These are phyloP conservation scores for Lasioglossum vierecki DNA, from an alignment of 2,888 invertebrate species.

Conservation along the genomic window DNA sequence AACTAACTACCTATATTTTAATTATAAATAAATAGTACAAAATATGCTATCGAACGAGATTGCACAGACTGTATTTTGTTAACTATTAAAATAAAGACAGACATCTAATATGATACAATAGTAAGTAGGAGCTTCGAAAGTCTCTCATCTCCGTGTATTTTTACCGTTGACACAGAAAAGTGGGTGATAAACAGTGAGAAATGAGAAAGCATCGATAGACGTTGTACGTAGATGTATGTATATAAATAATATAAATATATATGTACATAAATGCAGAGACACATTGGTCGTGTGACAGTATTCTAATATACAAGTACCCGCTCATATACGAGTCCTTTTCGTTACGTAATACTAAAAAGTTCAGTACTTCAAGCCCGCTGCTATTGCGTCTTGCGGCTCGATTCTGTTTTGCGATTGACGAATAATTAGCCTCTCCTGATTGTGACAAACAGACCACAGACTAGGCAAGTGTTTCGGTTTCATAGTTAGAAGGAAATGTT, in stretches of 20 bases:
- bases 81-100: conserved; percentile 33
- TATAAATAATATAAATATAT: conserved; percentile 45
- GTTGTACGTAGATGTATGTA: conserved; percentile 14
- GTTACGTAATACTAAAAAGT: conserved; percentile 60
- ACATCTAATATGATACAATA: background rate
- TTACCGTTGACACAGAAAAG: background rate
- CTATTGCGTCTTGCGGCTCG: conserved; percentile 78
- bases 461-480: conserved; percentile 89
- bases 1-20: conserved; percentile 38
- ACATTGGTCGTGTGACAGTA: conserved; percentile 70
- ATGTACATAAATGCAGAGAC: conserved; percentile 50
- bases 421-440: conserved; percentile 86
- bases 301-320: conserved; percentile 75
- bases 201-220: background rate
- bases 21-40: conserved; percentile 43
- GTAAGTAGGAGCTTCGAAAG: background rate
- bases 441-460: conserved; percentile 91
- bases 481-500: conserved; percentile 91
- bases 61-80: conserved; percentile 19
- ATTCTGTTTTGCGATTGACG: conserved; percentile 80
- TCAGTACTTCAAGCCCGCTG: conserved; percentile 74
- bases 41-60: background rate
- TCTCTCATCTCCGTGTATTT: background rate
- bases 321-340: conserved; percentile 79
- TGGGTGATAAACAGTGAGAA: conserved; percentile 7